Evolutionary conservation across 2,888 invertebrate species (phyloP).

Genomic region (Dryobota labecula): DNA sequence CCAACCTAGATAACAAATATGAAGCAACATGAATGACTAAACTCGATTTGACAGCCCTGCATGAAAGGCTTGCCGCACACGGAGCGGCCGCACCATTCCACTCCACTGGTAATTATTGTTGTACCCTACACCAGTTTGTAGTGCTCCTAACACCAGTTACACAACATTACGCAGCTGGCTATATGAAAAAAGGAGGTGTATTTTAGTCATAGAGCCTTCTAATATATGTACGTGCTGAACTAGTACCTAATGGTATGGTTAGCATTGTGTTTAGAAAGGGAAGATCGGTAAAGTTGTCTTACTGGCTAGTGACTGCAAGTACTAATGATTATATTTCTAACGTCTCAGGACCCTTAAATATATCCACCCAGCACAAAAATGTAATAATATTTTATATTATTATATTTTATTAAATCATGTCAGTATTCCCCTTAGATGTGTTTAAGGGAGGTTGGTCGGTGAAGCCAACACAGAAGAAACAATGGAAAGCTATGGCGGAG

Average conservation of each 20-base stretch:
- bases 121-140: conserved; percentile 45
- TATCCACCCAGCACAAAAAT: too few relatives aligned
- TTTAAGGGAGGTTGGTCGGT: too few relatives aligned
- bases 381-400: too few relatives aligned
- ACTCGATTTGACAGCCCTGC: conserved; percentile 62
- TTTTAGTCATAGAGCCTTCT: conserved; percentile 49
- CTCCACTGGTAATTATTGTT: conserved; percentile 68
- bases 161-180: conserved; percentile 64
- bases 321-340: conserved; percentile 29
- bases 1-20: conserved; percentile 15
- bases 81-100: conserved; percentile 64
- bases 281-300: not conserved
- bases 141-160: conserved; percentile 65
- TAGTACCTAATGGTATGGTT: conserved; percentile 28
- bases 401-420: too few relatives aligned
- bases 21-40: conserved; percentile 44
- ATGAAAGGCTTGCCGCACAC: conserved; percentile 64
- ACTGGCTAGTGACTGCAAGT: conserved; percentile 10
- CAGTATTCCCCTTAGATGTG: too few relatives aligned
- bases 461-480: too few relatives aligned
- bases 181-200: conserved; percentile 49
- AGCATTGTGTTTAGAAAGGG: conserved; percentile 44
- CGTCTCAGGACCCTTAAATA: not conserved
- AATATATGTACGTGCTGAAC: conserved; percentile 19
- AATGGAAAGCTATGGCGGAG: too few relatives aligned